Percentiles rank a stretch among this genome's conserved stretches.
These are phyloP conservation scores for Heliconius cydno DNA, from an alignment of 2,888 invertebrate species.

Conservation along the genomic window DNA sequence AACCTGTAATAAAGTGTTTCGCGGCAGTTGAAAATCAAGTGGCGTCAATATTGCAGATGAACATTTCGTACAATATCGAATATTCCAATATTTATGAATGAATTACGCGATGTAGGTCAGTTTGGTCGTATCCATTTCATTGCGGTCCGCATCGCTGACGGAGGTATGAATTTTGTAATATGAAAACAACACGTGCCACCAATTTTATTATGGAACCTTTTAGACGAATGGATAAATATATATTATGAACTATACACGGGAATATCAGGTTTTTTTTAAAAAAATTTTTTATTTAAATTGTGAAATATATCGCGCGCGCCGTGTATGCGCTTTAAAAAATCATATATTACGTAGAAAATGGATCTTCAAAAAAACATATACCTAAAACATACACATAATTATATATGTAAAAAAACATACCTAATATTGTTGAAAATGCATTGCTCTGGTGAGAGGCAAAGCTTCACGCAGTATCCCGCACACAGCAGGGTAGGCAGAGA, in stretches of 20 bases:
- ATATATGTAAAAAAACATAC: too few relatives aligned
- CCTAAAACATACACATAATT: too few relatives aligned
- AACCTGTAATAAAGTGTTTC: slow-evolving; percentile 17
- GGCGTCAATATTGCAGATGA: slow-evolving; percentile 37
- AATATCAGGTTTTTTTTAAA: neutral
- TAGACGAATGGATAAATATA: slow-evolving; percentile 35
- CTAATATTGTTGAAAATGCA: too few relatives aligned
- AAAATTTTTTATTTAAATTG: neutral
- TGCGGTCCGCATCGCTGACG: slow-evolving; percentile 48
- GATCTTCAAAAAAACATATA: too few relatives aligned
- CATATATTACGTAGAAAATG: neutral
- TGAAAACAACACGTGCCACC: slow-evolving; percentile 50
- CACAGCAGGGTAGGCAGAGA: too few relatives aligned
- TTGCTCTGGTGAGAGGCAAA: too few relatives aligned
- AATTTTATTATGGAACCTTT: slow-evolving; percentile 48
- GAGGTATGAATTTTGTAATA: slow-evolving; percentile 51
- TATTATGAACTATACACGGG: slow-evolving; percentile 13
- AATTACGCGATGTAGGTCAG: slow-evolving; percentile 51
- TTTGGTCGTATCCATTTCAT: slow-evolving; percentile 49
- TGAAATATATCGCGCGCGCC: neutral
- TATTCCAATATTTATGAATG: slow-evolving; percentile 50
- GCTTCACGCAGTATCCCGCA: too few relatives aligned
- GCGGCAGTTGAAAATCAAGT: slow-evolving; percentile 30
- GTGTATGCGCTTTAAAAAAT: neutral
- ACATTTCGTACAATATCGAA: slow-evolving; percentile 45